These are phyloP conservation scores for Parapristionchus giblindavisi DNA, from an alignment of 2,888 invertebrate genomes.

Conservation along the genomic window DNA sequence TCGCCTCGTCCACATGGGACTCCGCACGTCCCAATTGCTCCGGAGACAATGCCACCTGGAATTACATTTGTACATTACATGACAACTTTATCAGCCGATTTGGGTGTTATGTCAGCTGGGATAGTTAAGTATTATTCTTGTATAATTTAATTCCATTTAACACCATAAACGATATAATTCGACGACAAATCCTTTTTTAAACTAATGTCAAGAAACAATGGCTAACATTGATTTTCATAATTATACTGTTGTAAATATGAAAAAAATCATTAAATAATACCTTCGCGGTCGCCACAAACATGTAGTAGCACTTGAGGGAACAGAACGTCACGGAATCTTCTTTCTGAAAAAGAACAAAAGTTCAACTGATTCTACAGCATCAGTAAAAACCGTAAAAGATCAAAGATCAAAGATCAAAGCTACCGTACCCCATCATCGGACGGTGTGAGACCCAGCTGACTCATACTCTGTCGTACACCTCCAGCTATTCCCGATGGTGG, in stretches of 20 bases:
- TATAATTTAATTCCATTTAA: background rate
- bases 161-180: no score
- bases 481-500: no score
- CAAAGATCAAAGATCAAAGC: background rate
- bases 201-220: no score
- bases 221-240: no score
- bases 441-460: constrained; percentile 55
- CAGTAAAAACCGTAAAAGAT: background rate
- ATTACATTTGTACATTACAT: background rate
- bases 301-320: constrained; percentile 86
- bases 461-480: constrained; percentile 43
- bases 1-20: constrained; percentile 56
- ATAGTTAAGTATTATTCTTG: background rate
- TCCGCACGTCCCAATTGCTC: constrained; percentile 59
- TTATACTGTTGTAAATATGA: no score
- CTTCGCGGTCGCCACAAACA: constrained; percentile 80
- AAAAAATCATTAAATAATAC: constrained; percentile 13
- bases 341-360: constrained; percentile 46
- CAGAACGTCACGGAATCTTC: constrained; percentile 78
- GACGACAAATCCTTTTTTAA: background rate
- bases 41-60: constrained; percentile 50
- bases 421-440: constrained; percentile 43
- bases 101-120: constrained; percentile 9
- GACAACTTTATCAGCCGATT: no score
- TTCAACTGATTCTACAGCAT: no score